These are phyloP conservation scores for Gastracanthus pulcherrimus DNA, from an alignment of 2,888 invertebrate genomes.

Conservation along the genomic window DNA sequence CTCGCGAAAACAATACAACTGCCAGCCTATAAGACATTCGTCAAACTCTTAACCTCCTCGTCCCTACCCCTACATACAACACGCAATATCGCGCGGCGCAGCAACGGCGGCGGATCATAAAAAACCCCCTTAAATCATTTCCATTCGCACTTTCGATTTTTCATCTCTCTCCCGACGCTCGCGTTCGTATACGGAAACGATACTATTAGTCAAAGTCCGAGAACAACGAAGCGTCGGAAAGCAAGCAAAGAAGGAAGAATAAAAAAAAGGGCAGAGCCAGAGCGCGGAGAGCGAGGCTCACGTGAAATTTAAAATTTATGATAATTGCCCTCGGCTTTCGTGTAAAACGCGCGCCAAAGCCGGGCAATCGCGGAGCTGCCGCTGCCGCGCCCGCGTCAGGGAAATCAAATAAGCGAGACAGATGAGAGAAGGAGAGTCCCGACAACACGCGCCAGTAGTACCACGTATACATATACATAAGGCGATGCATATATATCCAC, in stretches of 20 bases:
- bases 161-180: neutral
- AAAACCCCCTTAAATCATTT: slow-evolving; percentile 43
- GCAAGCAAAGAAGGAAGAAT: slow-evolving; percentile 1
- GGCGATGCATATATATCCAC: too few relatives aligned
- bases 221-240: neutral
- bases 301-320: slow-evolving; percentile 53
- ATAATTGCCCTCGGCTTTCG: slow-evolving; percentile 51
- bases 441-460: neutral
- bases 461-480: too few relatives aligned
- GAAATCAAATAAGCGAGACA: slow-evolving; percentile 57
- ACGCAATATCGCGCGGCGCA: neutral
- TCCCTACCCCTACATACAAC: neutral
- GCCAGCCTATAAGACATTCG: neutral
- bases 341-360: slow-evolving; percentile 31
- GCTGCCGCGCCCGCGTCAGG: slow-evolving; percentile 45
- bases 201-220: slow-evolving; percentile 50
- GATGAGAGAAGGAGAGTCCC: slow-evolving; percentile 32
- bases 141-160: slow-evolving; percentile 45
- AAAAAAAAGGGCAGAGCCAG: slow-evolving; percentile 39
- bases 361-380: slow-evolving; percentile 20
- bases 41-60: slow-evolving; percentile 17
- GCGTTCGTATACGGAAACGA: slow-evolving; percentile 15
- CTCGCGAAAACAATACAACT: neutral
- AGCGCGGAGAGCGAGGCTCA: slow-evolving; percentile 47
- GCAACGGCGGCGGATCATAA: neutral